A percentile compares a stretch with the other conserved stretches of the same genome.
phyloP scores from a whole-genome alignment of 2,888 invertebrate genomes.

The Tenthredo mesomela region DNA sequence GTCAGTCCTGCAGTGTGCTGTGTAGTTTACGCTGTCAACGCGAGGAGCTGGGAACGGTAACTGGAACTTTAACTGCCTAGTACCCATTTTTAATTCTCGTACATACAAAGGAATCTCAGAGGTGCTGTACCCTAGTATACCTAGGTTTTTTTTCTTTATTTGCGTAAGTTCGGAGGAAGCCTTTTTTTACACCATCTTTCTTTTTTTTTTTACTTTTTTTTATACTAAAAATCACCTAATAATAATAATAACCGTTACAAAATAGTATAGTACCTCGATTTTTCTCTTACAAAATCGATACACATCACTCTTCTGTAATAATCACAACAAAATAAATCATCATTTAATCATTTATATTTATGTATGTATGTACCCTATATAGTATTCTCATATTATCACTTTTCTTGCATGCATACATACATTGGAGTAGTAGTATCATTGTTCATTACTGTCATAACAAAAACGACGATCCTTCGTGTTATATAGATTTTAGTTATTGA shows the following conservation, averaged over 20 bases:
- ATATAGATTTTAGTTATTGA: constrained; percentile 24
- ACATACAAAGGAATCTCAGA: constrained; percentile 68
- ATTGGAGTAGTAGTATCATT: too few species aligned
- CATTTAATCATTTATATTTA: background rate
- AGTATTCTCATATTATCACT: background rate
- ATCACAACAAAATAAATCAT: background rate
- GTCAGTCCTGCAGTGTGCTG: constrained; percentile 54
- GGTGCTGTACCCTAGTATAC: constrained; percentile 37
- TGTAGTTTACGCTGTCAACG: constrained; percentile 64
- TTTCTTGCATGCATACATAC: background rate
- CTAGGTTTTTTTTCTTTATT: background rate
- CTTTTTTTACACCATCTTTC: background rate
- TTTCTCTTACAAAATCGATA: too few species aligned
- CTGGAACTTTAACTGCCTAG: constrained; percentile 59
- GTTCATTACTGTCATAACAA: background rate
- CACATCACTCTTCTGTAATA: background rate
- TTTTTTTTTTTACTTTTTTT: background rate
- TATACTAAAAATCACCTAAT: background rate
- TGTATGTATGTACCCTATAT: background rate
- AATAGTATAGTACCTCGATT: background rate
- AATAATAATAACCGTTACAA: background rate
- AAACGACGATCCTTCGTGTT: background rate
- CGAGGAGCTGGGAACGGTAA: constrained; percentile 62
- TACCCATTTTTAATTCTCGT: constrained; percentile 50
- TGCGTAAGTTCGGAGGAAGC: too few species aligned